Conservation (phyloP, 1,140 invertebrate genomes). For the Brachionus manjavacas region DNA sequence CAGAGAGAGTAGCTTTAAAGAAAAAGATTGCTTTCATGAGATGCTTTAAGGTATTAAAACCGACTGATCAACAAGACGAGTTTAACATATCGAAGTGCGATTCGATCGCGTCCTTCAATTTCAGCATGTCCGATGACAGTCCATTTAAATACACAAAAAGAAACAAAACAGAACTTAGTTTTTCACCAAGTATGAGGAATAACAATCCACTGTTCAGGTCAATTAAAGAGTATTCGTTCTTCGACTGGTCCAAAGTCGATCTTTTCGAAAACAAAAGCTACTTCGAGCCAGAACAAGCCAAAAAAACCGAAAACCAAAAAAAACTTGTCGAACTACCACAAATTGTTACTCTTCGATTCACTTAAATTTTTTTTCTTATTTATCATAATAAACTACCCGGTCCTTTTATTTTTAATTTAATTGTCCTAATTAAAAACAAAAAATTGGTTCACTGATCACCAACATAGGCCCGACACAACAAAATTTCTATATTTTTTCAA, state of each 20-base stretch:
- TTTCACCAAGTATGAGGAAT: neutral
- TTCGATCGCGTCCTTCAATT: neutral
- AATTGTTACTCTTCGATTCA: conserved; percentile 35
- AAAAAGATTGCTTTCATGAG: conserved; percentile 14
- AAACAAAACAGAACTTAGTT: neutral
- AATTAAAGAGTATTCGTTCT: conserved; percentile 34
- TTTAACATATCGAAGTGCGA: neutral
- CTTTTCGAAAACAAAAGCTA: neutral
- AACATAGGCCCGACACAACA: neutral
- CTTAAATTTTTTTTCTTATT: neutral
- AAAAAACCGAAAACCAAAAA: neutral
- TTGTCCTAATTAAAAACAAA: neutral
- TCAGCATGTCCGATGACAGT: neutral
- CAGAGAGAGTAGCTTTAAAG: neutral
- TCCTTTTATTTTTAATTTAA: neutral
- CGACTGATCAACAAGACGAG: neutral
- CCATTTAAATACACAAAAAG: neutral
- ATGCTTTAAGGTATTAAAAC: neutral
- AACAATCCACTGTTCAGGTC: neutral
- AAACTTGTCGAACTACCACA: conserved; percentile 19
- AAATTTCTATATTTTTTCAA: neutral
- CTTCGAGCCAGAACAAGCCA: neutral
- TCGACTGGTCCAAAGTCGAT: conserved; percentile 33
- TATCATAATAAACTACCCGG: neutral
- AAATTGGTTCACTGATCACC: neutral